Percentiles rank a stretch among this genome's conserved stretches.
phyloP scores from a whole-genome alignment of 2,888 invertebrate species.

The Scotopteryx bipunctaria region DNA sequence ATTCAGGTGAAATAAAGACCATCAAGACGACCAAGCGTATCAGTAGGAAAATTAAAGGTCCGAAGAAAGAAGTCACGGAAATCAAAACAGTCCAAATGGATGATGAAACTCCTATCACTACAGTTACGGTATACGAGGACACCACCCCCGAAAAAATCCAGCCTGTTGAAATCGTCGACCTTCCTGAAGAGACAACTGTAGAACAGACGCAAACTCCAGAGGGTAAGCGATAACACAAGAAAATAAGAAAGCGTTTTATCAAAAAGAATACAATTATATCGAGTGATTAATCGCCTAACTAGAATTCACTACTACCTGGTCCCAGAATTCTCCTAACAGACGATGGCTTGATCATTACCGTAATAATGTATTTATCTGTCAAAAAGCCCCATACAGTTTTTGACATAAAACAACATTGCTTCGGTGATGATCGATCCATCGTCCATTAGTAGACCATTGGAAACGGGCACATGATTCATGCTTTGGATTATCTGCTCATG shows the following conservation, averaged over 20 bases:
- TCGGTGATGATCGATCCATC: too few species aligned
- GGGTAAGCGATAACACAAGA: slow-evolving; percentile 10
- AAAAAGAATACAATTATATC: slow-evolving; percentile 26
- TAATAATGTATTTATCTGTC: too few species aligned
- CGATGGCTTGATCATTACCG: too few species aligned
- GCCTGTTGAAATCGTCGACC: not conserved
- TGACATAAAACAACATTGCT: too few species aligned
- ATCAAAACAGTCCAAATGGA: slow-evolving; percentile 46
- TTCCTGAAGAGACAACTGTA: not conserved
- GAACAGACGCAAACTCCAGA: not conserved
- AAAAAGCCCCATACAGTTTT: too few species aligned
- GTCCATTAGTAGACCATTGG: too few species aligned
- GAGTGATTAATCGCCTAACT: too few species aligned
- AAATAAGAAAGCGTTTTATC: not conserved
- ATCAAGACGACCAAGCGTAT: slow-evolving; percentile 36
- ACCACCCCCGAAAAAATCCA: slow-evolving; percentile 1
- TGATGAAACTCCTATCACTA: slow-evolving; percentile 44
- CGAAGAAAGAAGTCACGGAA: slow-evolving; percentile 40
- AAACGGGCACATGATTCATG: too few species aligned
- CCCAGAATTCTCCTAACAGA: too few species aligned
- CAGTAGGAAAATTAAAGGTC: slow-evolving; percentile 32
- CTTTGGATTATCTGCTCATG: too few species aligned
- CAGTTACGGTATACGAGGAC: slow-evolving; percentile 14
- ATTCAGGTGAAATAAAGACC: slow-evolving; percentile 21
- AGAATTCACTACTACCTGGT: slow-evolving; percentile 29